Percentiles rank a stretch among this genome's conserved stretches.
Conservation (phyloP, 2,113 vertebrate species). For the Dipodomys ordii region DNA sequence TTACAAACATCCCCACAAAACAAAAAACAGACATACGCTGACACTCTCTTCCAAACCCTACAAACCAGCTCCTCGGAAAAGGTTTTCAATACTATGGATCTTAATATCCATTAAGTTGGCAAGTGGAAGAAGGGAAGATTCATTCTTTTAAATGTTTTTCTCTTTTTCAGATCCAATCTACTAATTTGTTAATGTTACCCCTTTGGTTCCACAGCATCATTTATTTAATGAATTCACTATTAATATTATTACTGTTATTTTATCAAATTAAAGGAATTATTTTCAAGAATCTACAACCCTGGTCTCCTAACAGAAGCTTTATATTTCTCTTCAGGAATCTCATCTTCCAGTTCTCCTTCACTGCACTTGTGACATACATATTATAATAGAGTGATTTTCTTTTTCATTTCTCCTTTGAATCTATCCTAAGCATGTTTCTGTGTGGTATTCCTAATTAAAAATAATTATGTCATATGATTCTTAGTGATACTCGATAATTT, state of each 20-base stretch:
- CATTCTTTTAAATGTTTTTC: not conserved
- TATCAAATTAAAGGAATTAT: conserved; percentile 8
- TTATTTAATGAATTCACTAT: conserved; percentile 38
- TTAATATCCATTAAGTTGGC: not conserved
- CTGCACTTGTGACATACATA: not conserved
- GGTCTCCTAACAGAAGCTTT: not conserved
- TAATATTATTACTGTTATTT: conserved; percentile 1
- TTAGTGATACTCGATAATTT: not conserved
- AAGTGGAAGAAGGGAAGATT: not conserved
- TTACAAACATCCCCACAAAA: conserved; percentile 21
- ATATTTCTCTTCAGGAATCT: not conserved
- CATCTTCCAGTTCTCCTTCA: not conserved
- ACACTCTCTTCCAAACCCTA: conserved; percentile 26
- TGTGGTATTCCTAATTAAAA: not conserved
- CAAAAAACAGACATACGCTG: conserved; percentile 25
- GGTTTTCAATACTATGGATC: conserved; percentile 1
- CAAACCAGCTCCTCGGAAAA: conserved; percentile 32
- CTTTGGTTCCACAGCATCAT: not conserved
- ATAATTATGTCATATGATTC: not conserved
- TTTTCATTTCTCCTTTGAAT: conserved; percentile 41
- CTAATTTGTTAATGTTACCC: conserved; percentile 19
- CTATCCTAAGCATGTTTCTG: conserved; percentile 36
- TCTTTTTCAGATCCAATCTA: conserved; percentile 13
- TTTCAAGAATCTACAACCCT: not conserved
- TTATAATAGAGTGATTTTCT: not conserved